These are phyloP conservation scores for Dinoponera quadriceps DNA, from an alignment of 1,140 invertebrate genomes.

Conservation along the genomic window DNA sequence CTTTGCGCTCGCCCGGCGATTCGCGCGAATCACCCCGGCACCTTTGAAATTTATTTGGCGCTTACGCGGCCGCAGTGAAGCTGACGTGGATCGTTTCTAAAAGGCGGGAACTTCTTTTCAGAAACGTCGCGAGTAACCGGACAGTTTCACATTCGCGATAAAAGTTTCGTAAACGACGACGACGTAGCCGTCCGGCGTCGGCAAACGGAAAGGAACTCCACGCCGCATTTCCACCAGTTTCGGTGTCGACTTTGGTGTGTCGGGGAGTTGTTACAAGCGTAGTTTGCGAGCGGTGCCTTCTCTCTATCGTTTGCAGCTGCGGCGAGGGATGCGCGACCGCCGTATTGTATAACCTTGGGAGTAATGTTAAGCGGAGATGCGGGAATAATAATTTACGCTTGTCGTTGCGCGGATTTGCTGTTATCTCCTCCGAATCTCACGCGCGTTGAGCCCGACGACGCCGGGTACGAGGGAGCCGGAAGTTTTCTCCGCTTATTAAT, in stretches of 20 bases:
- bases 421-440: neutral
- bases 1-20: neutral
- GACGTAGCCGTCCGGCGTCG: slow-evolving; percentile 39
- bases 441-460: neutral
- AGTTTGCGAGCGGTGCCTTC: slow-evolving; percentile 50
- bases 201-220: slow-evolving; percentile 53
- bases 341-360: slow-evolving; percentile 25
- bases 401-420: neutral
- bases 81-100: slow-evolving; percentile 42
- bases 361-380: slow-evolving; percentile 28
- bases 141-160: slow-evolving; percentile 55
- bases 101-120: slow-evolving; percentile 52
- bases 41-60: slow-evolving; percentile 32
- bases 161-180: slow-evolving; percentile 59
- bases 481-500: no score
- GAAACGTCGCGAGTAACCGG: slow-evolving; percentile 47
- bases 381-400: slow-evolving; percentile 44
- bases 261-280: slow-evolving; percentile 43
- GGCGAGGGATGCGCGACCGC: neutral
- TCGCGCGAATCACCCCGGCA: neutral
- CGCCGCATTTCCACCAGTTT: slow-evolving; percentile 48
- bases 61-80: slow-evolving; percentile 15
- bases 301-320: slow-evolving; percentile 32
- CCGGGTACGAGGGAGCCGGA: no score
- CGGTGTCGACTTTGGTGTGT: slow-evolving; percentile 42